Evolutionary conservation across 35 echinoderm and acorn worm genomes (phyloP).

Genomic region (Stichopus chloronotus): DNA sequence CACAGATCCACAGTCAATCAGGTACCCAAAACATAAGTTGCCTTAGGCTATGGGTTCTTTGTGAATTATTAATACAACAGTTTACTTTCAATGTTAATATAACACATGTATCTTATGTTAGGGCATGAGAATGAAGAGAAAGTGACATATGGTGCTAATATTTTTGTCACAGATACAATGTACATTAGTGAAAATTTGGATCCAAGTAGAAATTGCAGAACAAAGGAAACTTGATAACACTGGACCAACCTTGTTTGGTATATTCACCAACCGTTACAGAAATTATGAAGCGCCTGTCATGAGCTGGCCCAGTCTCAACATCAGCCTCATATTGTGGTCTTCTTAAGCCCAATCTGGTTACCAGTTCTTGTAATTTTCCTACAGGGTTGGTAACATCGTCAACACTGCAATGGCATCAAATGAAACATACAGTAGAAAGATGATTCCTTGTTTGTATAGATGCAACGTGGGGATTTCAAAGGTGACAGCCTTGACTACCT

Average conservation of each 20-base stretch:
- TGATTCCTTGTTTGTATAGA: too few species aligned
- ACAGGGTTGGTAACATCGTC: constrained; percentile 77
- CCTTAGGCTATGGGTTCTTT: too few species aligned
- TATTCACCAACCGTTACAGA: constrained; percentile 75
- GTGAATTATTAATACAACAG: too few species aligned
- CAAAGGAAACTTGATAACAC: neutral
- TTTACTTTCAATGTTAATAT: too few species aligned
- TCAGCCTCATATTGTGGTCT: constrained; percentile 80
- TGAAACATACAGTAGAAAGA: neutral
- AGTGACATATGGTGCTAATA: too few species aligned
- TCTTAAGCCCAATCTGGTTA: constrained; percentile 77
- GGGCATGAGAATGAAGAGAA: too few species aligned
- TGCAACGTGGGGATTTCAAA: neutral
- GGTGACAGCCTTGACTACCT: neutral
- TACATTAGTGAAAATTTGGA: too few species aligned
- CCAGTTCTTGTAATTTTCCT: constrained; percentile 90
- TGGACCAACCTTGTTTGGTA: constrained; percentile 78
- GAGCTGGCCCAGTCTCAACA: constrained; percentile 84
- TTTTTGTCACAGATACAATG: too few species aligned
- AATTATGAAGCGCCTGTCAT: constrained; percentile 88
- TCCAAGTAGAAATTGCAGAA: too few species aligned
- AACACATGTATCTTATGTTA: too few species aligned
- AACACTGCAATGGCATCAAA: constrained; percentile 5
- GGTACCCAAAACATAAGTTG: too few species aligned
- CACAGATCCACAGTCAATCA: too few species aligned